Evolutionary conservation across 2,888 invertebrate genomes (phyloP).

Genomic region (Pyrrhia umbra): DNA sequence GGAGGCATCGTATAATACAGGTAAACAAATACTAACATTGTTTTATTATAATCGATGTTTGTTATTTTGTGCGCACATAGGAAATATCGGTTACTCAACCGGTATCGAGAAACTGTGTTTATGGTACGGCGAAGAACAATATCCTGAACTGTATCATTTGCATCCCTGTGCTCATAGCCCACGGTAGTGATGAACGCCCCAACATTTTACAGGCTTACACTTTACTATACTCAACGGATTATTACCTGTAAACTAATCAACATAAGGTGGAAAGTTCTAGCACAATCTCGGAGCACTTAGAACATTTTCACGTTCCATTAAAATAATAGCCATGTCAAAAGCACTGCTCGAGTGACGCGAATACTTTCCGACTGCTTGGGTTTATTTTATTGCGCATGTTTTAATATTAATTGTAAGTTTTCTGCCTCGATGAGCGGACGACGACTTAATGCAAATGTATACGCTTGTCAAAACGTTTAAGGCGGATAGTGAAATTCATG

Average conservation of each 20-base stretch:
- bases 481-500: constrained; percentile 69
- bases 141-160: constrained; percentile 72
- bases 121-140: constrained; percentile 68
- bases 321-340: constrained; percentile 88
- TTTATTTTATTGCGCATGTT: constrained; percentile 88
- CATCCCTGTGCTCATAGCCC: constrained; percentile 73
- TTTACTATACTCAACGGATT: constrained; percentile 35
- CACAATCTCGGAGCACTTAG: constrained; percentile 50
- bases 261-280: constrained; percentile 57
- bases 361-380: constrained; percentile 87
- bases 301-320: constrained; percentile 61
- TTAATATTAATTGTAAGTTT: constrained; percentile 89
- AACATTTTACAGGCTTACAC: constrained; percentile 57
- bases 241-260: constrained; percentile 28
- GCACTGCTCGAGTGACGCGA: constrained; percentile 82
- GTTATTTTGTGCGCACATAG: constrained; percentile 45
- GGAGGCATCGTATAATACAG: constrained; percentile 51
- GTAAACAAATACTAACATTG: constrained; percentile 58
- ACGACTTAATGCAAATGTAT: constrained; percentile 79
- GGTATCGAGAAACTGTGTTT: constrained; percentile 46
- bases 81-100: constrained; percentile 40
- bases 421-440: constrained; percentile 75
- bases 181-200: constrained; percentile 67
- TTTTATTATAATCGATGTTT: constrained; percentile 53
- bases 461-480: constrained; percentile 81